Base-by-base conservation (phyloP, 2,113 vertebrate genomes). In the Cettia cetti region DNA sequence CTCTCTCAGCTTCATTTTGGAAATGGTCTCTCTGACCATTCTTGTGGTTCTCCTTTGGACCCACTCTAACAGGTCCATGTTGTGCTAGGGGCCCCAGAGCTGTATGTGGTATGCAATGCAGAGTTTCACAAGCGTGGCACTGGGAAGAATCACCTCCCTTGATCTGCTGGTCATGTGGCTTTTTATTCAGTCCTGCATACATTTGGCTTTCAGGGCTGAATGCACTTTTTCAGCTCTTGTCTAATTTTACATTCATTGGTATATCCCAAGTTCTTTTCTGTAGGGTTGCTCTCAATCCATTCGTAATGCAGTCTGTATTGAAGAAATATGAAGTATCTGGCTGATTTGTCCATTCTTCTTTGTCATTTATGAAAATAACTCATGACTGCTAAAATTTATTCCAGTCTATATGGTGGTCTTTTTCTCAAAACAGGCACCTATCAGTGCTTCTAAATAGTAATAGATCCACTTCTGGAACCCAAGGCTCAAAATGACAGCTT, bases 111-210 rank as follows among this genome's bases (percentile, higher is more conserved):
- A 16, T 57, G 30, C 13, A 24, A 14, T 35, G 24, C 31, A 40
- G 9, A 7, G 24, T 54, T 13, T 70, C 50, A 60, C 3, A 2
- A 50, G 40, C 30, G 15, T 15, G 33, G 4, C 7, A 27, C 35
- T 35, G 26, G 35, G 30, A 26, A 45, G 40, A 85, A 61, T 33
- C 2, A 3, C 14, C 21, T 47, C 7, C 22, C 8, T 63, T 1
- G 0, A 37, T 24, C 28, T 71, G 14, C 10, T 61, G 19, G 16
- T 6, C 19, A 7, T 4, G 1, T 12, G 21, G 7, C 31, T 45
- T 66, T 60, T 81, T 28, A 50, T 61, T 21, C 9, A 81, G 28
- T 18, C 30, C 44, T 68, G 30, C 30, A 40, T 45, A 15, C 1
- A 10, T 9, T 6, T 35, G 13, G 19, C 7, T 40, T 61, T 82